Evolutionary conservation across 23 tunicate genomes (phyloP), one percentile per base, ranked within the genome.

Genomic region (Halocynthia aurantium): DNA sequence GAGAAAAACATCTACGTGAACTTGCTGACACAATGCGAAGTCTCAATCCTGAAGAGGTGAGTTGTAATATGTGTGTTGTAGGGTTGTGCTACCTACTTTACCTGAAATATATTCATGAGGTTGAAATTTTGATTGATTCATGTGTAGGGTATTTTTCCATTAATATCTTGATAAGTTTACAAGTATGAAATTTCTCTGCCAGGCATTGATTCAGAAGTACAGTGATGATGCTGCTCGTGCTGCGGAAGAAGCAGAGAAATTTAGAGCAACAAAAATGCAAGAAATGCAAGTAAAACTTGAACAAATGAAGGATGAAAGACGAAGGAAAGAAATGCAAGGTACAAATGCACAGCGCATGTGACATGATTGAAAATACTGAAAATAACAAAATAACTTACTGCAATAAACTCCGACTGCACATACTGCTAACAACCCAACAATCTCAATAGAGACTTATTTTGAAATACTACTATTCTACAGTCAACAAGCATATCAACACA

Each of bases 21-120:
- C 78, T 92, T 7, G 87, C 92, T 40, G 92, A 92, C 53, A 77
- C 80, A 6, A 76, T 92, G 87, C 58, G 83, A 55, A 82, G 85
- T 55, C 78, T 92, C 8, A 83, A 92, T 80, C 98, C 98, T 8
- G 98, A 92, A 77, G 92, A 84, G 82, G 98, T 86, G 62, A 10
- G 54, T 80, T 50, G 5, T 22, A 10, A 49, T 31, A 72, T 31
- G 4, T 31, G 44, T 31, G 44, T 4, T 31, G 44, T 31, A 4
- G 44, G 44, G 44, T 31, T 31, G 44, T 31, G 44, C 44, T 31
- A 31, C 44, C 44, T 31, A 4, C 1, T 31, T 31, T 31, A 31
- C 44, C 44, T 31, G 44, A 31, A 31, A 31, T 31, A 31, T 31
- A 4, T 31, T 31, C 44, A 31, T 1, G 44, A 31, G 44, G 44